Percentiles rank a stretch among this genome's conserved stretches.
These are phyloP conservation scores for Trissolcus basalis DNA, from an alignment of 1,140 invertebrate species.

Conservation along the genomic window DNA sequence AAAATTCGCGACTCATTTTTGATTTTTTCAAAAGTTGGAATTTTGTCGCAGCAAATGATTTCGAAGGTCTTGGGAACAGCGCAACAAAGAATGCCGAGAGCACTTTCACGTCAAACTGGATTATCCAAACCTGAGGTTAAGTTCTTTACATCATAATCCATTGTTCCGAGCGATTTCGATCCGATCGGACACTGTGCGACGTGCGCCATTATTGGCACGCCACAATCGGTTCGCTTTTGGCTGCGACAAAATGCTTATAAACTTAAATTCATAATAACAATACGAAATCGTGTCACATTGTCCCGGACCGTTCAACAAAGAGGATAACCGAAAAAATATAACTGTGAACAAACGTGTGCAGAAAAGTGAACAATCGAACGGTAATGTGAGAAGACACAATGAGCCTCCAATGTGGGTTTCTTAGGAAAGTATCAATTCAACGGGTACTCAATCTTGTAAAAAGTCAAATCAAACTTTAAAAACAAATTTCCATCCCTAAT, in stretches of 20 bases:
- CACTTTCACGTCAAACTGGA: constrained; percentile 22
- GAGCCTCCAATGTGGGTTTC: no score
- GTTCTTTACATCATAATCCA: constrained; percentile 20
- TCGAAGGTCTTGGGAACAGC: not conserved
- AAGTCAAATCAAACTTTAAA: no score
- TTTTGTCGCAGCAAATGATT: constrained; percentile 1
- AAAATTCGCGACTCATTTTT: not conserved
- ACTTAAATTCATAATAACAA: no score
- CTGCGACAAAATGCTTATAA: not conserved
- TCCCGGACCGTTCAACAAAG: no score
- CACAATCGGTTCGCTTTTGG: not conserved
- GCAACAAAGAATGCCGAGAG: constrained; percentile 21
- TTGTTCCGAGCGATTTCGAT: not conserved
- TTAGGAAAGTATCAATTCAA: no score
- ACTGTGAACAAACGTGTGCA: no score
- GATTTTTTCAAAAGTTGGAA: not conserved
- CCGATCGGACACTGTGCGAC: not conserved
- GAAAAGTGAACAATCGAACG: no score
- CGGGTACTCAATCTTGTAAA: no score
- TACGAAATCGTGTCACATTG: no score
- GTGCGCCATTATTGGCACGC: not conserved
- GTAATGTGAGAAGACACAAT: no score
- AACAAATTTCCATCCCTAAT: no score
- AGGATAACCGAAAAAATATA: no score
- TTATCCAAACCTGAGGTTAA: constrained; percentile 16